Base-by-base conservation (phyloP, 1,140 invertebrate genomes). In the Drosophila leontia region DNA sequence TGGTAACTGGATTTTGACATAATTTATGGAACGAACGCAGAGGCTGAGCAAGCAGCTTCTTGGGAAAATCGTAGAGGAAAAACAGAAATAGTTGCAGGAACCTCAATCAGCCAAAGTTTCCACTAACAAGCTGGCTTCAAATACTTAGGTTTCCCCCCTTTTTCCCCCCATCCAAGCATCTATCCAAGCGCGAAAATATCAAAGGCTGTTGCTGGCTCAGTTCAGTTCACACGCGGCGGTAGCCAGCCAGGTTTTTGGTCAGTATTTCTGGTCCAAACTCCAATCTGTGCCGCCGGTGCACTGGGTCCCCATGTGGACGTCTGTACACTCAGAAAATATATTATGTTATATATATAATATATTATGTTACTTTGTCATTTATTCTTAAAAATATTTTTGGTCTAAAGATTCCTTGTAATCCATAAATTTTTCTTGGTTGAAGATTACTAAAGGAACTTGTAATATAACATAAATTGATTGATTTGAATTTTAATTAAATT, bases 1-100 rank as follows among this genome's bases (percentile, higher is more conserved):
- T 91, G 85, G 85, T 90, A 90, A 90, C 85, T 90, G 75, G 86
- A 77, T 91, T 91, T 91, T 76, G 80, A 86, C 78, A 86, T 86
- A 75, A 86, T 82, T 86, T 86, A 86, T 86, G 75, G 75, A 78
- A 84, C 79, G 58, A 68, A 55, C 44, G 44, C 57, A 41, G 17
- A 41, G 53, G 37, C 47, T 64, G 56, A 55, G 42, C 53, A 63
- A 55, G 42, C 53, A 63, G 56, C 71, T 74, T 72, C 64, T 78
- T 58, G 39, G 35, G 42, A 45, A 77, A 67, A 59, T 13, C 23
- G 32, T 7, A 4, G 32, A 39, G 35, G 13, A 56, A 61, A 47
- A 37, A 60, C 11, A 41, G 42, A 58, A 59, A 77, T 80, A 82
- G 67, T 88, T 61, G 71, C 84, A 87, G 83, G 84, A 88, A 77